Evolutionary conservation across 2,888 invertebrate species (phyloP), one percentile per base, ranked within the genome.

Genomic region (Aleiodes testaceus): DNA sequence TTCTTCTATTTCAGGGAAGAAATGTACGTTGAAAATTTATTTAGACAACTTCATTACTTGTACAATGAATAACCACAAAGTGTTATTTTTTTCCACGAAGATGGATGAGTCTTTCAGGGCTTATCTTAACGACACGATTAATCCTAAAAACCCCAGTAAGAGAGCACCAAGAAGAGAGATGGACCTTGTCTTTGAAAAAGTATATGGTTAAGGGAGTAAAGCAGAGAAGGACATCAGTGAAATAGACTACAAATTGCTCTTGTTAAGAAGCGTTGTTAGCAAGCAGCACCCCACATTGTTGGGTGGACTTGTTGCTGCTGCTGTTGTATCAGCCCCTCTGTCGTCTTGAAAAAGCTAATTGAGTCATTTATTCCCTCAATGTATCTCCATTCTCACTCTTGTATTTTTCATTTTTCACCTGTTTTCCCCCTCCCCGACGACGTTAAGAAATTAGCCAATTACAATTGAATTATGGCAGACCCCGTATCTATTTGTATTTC

Each of bases 391-490:
- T 63, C 44, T 66, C 52, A 61, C 52, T n/a, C 36, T 61, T 55
- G 18, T 30, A 30, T 47, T 65, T 42, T 47, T 55, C 69, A 18
- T 44, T 49, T 53, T 61, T 64, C 44, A 42, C 72, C 75, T 74
- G 74, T 70, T 63, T 16, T 70, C 70, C 5, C 26, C 26, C 5
- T n/a, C n/a, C 3, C 73, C 72, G 69, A 69, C 70, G 72, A 78
- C 75, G 76, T 83, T 84, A 84, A 84, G 82, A 83, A 63, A 87
- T 87, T 87, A 85, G 85, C 82, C 86, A 86, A 86, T 87, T 87
- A 86, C 84, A 83, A 85, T 84, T 84, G 84, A 85, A 86, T 86
- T 84, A 85, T 82, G 79, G 72, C 70, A 66, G 77, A 69, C 64
- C 36, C 49, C 65, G 75, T 75, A 67, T 55, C 16, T 59, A 59